phyloP scores from a whole-genome alignment of 2,888 invertebrate species.

The Hololepta plana region DNA sequence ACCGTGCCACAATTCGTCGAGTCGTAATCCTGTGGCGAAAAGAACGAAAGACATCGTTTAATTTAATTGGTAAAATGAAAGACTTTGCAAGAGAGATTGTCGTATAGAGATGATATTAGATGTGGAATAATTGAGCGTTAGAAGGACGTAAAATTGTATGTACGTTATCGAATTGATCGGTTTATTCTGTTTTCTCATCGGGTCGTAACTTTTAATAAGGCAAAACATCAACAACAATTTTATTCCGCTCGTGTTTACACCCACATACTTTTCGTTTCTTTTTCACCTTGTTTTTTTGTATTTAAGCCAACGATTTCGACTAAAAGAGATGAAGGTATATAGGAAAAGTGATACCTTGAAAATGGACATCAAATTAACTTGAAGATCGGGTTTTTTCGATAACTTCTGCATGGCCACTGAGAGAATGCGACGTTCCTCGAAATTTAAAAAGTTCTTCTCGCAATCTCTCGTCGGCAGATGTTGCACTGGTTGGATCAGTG shows the following conservation, averaged over 20 bases:
- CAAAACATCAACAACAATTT: background rate
- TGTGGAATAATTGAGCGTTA: no score
- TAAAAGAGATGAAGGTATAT: constrained; percentile 1
- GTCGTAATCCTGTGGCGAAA: constrained; percentile 43
- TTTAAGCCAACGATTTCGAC: background rate
- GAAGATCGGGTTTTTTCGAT: constrained; percentile 41
- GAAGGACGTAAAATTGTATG: background rate
- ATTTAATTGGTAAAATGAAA: background rate
- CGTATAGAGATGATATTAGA: no score
- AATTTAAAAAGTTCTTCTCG: constrained; percentile 47
- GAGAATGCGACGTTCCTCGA: constrained; percentile 46
- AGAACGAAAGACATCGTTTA: constrained; percentile 1
- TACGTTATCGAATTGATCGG: background rate
- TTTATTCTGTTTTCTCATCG: constrained; percentile 9
- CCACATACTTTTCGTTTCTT: constrained; percentile 1
- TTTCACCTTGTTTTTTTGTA: constrained; percentile 3
- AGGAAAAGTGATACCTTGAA: constrained; percentile 37
- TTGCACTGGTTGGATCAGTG: constrained; percentile 47
- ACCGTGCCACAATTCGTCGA: constrained; percentile 46
- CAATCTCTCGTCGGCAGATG: constrained; percentile 50
- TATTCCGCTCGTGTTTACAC: background rate
- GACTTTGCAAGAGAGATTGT: no score
- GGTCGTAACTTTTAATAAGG: constrained; percentile 13
- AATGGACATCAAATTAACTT: constrained; percentile 49
- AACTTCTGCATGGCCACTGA: constrained; percentile 50